Percentiles rank a stretch among this genome's conserved stretches.
These are phyloP conservation scores for Hapalemur alaotrensis DNA, from an alignment of 2,797 vertebrate species.

Conservation along the genomic window DNA sequence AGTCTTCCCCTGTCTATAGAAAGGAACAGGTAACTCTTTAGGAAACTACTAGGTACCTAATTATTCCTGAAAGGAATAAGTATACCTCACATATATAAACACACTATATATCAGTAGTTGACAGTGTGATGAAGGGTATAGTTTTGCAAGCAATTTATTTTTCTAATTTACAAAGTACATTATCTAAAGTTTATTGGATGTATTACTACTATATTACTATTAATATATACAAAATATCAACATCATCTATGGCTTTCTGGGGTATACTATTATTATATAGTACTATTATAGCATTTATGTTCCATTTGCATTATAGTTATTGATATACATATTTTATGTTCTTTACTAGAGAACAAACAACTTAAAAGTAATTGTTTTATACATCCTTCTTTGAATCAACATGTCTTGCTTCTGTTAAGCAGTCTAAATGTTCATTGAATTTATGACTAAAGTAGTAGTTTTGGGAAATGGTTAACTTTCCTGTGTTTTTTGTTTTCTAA, in stretches of 20 bases:
- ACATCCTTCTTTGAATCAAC: background rate
- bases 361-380: background rate
- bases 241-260: background rate
- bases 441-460: background rate
- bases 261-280: background rate
- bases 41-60: background rate
- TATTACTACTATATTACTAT: background rate
- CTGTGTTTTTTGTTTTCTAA: background rate
- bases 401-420: background rate
- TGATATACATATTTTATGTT: background rate
- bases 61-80: background rate
- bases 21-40: background rate
- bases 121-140: background rate
- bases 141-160: background rate
- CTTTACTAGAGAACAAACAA: background rate
- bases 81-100: background rate
- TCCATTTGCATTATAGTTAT: background rate
- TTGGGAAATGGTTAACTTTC: background rate
- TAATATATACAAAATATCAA: background rate
- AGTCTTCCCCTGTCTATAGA: background rate
- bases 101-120: background rate
- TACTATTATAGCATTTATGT: background rate
- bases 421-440: background rate
- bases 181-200: background rate
- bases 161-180: background rate